These are phyloP conservation scores for Hylyphantes graminicola DNA, from an alignment of 1,140 invertebrate species.

Conservation along the genomic window DNA sequence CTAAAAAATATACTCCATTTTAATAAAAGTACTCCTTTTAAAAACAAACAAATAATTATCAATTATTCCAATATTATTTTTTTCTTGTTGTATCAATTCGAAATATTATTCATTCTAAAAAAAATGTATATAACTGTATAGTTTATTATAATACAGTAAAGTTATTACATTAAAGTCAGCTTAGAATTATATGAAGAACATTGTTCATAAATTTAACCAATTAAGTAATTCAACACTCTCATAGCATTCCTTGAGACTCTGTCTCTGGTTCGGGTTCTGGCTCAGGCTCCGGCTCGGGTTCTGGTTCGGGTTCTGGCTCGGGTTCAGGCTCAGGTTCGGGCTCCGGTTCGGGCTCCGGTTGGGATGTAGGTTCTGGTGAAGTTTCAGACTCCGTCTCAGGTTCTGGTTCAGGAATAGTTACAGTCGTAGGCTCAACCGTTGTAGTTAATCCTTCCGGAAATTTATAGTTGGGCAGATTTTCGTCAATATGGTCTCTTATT, in stretches of 20 bases:
- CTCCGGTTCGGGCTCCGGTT: slow-evolving; percentile 57
- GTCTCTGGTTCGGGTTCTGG: slow-evolving; percentile 58
- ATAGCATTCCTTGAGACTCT: slow-evolving; percentile 41
- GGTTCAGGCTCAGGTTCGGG: slow-evolving; percentile 57
- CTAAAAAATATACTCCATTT: too few relatives aligned
- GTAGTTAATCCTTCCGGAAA: slow-evolving; percentile 18
- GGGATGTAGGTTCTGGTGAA: slow-evolving; percentile 51
- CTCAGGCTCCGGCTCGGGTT: slow-evolving; percentile 58
- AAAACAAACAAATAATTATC: too few relatives aligned
- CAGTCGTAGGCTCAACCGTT: background rate
- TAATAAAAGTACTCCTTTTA: too few relatives aligned
- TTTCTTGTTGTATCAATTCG: too few relatives aligned
- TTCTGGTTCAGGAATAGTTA: slow-evolving; percentile 13
- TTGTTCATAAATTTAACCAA: background rate
- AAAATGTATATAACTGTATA: too few relatives aligned
- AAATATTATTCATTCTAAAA: too few relatives aligned
- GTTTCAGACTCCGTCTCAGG: slow-evolving; percentile 32
- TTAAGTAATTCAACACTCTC: slow-evolving; percentile 6
- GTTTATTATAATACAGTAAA: too few relatives aligned
- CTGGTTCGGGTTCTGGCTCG: slow-evolving; percentile 50
- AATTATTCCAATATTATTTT: too few relatives aligned
- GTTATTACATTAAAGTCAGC: too few relatives aligned
- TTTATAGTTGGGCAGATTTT: slow-evolving; percentile 15
- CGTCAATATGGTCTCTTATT: slow-evolving; percentile 22
- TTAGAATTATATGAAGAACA: too few relatives aligned